These are phyloP conservation scores for Myrmecobius fasciatus DNA, from an alignment of 2,113 vertebrate species.

Conservation along the genomic window DNA sequence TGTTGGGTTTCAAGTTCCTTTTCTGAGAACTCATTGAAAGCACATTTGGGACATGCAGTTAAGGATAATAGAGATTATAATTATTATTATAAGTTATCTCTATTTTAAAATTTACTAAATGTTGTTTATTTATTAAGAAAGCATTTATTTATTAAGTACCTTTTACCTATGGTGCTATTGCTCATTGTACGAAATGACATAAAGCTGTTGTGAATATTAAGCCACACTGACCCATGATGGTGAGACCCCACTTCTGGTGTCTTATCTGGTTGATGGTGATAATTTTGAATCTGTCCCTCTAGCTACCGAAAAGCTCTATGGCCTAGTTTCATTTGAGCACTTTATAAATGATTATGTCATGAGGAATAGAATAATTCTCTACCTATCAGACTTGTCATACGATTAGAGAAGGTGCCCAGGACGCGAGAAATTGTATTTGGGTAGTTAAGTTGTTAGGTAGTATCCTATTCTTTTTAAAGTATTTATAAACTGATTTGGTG, in stretches of 20 bases:
- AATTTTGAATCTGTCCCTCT: not conserved
- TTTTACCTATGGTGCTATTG: not conserved
- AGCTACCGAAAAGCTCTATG: not conserved
- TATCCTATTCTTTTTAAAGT: not conserved
- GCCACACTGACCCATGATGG: not conserved
- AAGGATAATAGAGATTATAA: not conserved
- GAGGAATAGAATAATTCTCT: not conserved
- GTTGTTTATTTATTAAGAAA: too few species aligned
- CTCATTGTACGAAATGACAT: not conserved
- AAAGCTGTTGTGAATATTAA: not conserved
- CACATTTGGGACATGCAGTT: not conserved
- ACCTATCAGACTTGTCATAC: not conserved
- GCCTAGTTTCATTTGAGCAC: not conserved
- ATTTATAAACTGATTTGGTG: not conserved
- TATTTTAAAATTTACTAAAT: not conserved
- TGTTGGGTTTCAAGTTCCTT: not conserved
- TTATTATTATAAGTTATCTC: not conserved
- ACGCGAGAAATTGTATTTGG: not conserved
- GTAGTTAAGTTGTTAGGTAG: not conserved
- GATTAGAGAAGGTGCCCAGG: too few species aligned
- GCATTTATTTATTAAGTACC: not conserved
- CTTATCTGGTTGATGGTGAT: not conserved
- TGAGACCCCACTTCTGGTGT: not conserved
- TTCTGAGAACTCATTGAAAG: not conserved
- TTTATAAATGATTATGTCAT: not conserved